Conservation (phyloP, 1,140 invertebrate species). For the Druon quercuslanigerum region DNA sequence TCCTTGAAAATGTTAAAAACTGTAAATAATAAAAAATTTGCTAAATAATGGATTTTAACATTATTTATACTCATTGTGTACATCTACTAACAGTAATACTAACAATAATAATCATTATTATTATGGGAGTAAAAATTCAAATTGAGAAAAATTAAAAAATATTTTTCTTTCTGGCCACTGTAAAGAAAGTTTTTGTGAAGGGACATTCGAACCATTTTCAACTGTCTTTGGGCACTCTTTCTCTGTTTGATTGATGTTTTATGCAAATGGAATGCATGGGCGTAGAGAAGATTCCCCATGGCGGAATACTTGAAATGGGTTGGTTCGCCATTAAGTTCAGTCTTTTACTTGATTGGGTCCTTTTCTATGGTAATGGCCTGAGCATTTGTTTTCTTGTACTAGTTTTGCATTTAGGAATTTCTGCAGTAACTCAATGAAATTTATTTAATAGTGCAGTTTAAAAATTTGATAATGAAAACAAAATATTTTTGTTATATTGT, state of each 20-base stretch:
- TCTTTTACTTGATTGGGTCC: conserved; percentile 10
- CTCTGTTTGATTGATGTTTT: neutral
- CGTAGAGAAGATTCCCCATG: neutral
- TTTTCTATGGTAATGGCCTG: neutral
- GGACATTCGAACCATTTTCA: neutral
- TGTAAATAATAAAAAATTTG: too few species aligned
- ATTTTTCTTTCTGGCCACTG: too few species aligned
- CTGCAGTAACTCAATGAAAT: neutral
- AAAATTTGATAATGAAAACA: neutral
- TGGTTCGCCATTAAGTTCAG: conserved; percentile 22
- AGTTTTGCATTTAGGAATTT: neutral
- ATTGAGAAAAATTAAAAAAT: too few species aligned
- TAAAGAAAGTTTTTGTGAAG: neutral
- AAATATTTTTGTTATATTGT: too few species aligned
- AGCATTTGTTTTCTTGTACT: neutral
- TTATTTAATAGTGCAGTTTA: neutral
- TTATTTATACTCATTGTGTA: too few species aligned
- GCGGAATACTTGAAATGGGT: conserved; percentile 17
- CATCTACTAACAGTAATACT: too few species aligned
- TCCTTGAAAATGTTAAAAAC: too few species aligned
- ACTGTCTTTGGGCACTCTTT: neutral
- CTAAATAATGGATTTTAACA: too few species aligned
- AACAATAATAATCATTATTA: too few species aligned
- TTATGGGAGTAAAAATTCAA: too few species aligned
- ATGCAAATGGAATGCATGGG: neutral